A percentile compares a stretch with the other conserved stretches of the same genome.
phyloP scores from a whole-genome alignment of 2,888 invertebrate species.

The Cryptus viduatorius region DNA sequence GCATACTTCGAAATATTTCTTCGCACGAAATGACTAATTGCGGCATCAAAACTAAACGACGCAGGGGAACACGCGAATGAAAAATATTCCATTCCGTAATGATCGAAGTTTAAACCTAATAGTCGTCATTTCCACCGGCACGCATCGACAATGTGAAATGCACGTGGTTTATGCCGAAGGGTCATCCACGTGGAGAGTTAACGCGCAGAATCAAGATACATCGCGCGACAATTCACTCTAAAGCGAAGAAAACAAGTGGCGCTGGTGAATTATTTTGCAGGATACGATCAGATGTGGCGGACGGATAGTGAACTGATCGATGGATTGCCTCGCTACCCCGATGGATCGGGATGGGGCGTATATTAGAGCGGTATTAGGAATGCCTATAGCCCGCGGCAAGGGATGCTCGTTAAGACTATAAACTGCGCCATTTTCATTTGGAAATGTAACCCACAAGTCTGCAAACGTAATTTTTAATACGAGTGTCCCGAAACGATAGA shows the following conservation, averaged over 20 bases:
- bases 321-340: slow-evolving; percentile 29
- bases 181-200: slow-evolving; percentile 20
- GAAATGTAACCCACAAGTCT: slow-evolving; percentile 1
- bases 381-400: background rate
- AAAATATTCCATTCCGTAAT: background rate
- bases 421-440: slow-evolving; percentile 34
- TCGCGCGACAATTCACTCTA: background rate
- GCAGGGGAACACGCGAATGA: background rate
- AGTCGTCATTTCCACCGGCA: background rate
- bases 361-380: slow-evolving; percentile 9
- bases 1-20: no score
- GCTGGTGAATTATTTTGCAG: slow-evolving; percentile 67
- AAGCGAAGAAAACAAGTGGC: slow-evolving; percentile 61
- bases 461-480: background rate
- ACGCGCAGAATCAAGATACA: slow-evolving; percentile 22
- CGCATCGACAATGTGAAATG: background rate
- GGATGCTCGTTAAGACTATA: slow-evolving; percentile 52
- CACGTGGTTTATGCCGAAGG: slow-evolving; percentile 3
- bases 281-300: slow-evolving; percentile 66
- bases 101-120: background rate
- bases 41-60: no score
- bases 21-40: no score
- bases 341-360: background rate
- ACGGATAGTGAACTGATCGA: slow-evolving; percentile 71
- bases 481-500: background rate